Evolutionary conservation across 30 jellyfish, hydroid and myxozoan species (phyloP).

Genomic region (Turritopsis dohrnii): DNA sequence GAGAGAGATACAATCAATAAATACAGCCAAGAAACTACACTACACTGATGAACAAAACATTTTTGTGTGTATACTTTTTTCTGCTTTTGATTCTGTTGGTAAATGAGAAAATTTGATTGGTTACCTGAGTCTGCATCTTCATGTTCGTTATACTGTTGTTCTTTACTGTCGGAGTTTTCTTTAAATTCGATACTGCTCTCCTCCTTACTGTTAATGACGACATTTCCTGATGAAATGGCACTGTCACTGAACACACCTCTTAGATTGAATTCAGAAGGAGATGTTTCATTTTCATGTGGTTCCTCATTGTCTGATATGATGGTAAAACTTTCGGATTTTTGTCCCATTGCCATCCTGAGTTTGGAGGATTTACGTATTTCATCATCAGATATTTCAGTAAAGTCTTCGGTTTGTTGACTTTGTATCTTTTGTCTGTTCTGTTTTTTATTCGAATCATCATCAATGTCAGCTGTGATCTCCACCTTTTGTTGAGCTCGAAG

Average conservation of each 20-base stretch:
- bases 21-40: not conserved
- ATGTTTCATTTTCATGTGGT: not conserved
- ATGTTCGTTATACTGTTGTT: not conserved
- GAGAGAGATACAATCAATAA: not conserved
- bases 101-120: not conserved
- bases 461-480: not conserved
- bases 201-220: not conserved
- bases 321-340: not conserved
- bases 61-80: too few species aligned
- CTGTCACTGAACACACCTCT: not conserved
- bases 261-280: constrained; percentile 1
- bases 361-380: not conserved
- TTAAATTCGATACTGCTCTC: too few species aligned
- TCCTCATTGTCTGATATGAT: not conserved
- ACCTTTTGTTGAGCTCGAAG: not conserved
- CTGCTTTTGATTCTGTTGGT: not conserved
- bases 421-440: not conserved
- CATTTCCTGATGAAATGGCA: constrained; percentile 4
- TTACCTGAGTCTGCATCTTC: not conserved
- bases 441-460: not conserved
- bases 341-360: not conserved
- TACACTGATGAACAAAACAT: too few species aligned
- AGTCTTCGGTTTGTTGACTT: not conserved
- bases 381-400: constrained; percentile 11
- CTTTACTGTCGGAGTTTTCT: not conserved